Conservation (phyloP, 2,113 vertebrate species). For the Anarhynchus alexandrinus region DNA sequence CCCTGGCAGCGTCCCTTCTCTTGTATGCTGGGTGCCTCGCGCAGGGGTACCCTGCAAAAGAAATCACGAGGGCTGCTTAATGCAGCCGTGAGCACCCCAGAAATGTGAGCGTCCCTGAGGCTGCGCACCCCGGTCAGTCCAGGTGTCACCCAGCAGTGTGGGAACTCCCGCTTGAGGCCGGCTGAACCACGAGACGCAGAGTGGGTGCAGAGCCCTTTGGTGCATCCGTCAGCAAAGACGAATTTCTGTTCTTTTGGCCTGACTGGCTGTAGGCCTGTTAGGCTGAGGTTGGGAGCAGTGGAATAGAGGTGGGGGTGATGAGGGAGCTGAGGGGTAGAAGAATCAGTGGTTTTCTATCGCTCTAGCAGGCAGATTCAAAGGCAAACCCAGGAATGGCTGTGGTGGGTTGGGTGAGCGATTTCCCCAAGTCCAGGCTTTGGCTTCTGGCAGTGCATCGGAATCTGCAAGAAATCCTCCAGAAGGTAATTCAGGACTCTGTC, state of each 20-base stretch:
- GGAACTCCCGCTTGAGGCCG: neutral
- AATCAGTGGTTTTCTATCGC: neutral
- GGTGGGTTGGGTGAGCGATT: neutral
- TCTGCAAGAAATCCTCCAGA: neutral
- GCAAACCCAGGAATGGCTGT: neutral
- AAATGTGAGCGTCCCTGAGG: neutral
- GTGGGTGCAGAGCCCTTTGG: neutral
- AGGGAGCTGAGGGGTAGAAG: neutral
- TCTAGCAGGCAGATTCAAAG: neutral
- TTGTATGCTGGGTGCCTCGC: neutral
- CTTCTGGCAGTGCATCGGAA: neutral
- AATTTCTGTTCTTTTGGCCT: neutral
- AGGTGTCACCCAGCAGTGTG: neutral
- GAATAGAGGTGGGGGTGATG: neutral
- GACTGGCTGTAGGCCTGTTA: neutral
- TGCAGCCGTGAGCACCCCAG: neutral
- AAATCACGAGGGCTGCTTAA: neutral
- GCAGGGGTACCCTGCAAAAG: neutral
- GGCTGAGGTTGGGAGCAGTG: neutral
- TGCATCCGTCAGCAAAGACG: neutral
- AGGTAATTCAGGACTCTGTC: neutral
- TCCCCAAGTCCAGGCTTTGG: neutral
- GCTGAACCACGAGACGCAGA: fast-evolving
- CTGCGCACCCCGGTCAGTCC: fast-evolving
- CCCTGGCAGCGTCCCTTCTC: neutral